phyloP scores from a whole-genome alignment of 1,140 invertebrate species.

The Batillaria attramentaria region DNA sequence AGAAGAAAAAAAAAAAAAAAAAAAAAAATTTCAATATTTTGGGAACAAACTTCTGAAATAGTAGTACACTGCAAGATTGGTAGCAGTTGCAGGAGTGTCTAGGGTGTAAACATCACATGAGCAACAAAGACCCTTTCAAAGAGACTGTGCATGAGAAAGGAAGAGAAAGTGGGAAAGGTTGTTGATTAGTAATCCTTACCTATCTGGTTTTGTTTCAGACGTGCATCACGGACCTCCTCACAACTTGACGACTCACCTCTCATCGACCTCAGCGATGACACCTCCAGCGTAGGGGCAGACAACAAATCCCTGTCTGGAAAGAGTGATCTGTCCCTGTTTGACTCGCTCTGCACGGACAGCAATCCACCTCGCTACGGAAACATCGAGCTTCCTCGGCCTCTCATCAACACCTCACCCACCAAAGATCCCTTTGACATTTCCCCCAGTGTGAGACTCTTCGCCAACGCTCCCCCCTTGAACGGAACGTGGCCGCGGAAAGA shows the following conservation, averaged over 20 bases:
- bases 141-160: no score
- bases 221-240: neutral
- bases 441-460: constrained; percentile 27
- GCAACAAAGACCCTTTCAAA: no score
- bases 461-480: constrained; percentile 1
- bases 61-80: no score
- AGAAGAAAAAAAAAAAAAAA: no score
- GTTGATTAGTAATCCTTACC: neutral
- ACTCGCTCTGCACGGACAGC: constrained; percentile 49
- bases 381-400: constrained; percentile 55
- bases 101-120: no score
- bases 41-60: no score
- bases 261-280: constrained; percentile 69
- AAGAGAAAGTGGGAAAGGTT: neutral
- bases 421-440: constrained; percentile 63
- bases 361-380: constrained; percentile 50
- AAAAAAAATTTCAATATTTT: no score
- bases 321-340: constrained; percentile 60
- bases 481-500: constrained; percentile 8
- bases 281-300: constrained; percentile 24
- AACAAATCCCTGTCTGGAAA: constrained; percentile 30
- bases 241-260: constrained; percentile 61
- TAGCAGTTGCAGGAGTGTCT: no score
- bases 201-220: constrained; percentile 23
- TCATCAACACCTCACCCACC: constrained; percentile 42